Evolutionary conservation across 2,797 vertebrate species (phyloP).

Genomic region (Parotocinclus haroldoi): DNA sequence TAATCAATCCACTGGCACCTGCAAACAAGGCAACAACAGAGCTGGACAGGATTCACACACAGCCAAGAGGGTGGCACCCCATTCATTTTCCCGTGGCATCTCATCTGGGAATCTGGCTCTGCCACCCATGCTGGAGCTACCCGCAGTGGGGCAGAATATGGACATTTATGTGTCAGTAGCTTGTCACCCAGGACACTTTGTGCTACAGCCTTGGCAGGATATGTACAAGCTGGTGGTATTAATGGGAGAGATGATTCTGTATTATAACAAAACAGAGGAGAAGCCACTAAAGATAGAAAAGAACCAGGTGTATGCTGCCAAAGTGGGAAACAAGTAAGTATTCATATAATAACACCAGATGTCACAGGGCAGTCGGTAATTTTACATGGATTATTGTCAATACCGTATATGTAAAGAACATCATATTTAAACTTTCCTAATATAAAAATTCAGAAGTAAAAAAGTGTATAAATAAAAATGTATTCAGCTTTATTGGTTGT

Average conservation of each 20-base stretch:
- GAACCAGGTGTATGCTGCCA: constrained; percentile 90
- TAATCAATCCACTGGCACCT: background rate
- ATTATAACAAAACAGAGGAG: constrained; percentile 85
- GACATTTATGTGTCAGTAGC: constrained; percentile 92
- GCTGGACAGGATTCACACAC: constrained; percentile 42
- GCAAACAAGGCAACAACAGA: constrained; percentile 43
- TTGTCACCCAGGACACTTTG: constrained; percentile 95
- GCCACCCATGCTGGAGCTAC: constrained; percentile 79
- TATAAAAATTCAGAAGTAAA: too few relatives aligned
- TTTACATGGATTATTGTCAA: too few relatives aligned
- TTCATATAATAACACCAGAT: too few relatives aligned
- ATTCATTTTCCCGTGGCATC: constrained; percentile 49
- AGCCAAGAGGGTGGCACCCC: constrained; percentile 31
- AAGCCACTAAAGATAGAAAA: constrained; percentile 74
- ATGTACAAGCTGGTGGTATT: constrained; percentile 89
- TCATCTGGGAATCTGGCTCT: constrained; percentile 54
- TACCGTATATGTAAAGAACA: too few relatives aligned
- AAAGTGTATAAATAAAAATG: too few relatives aligned
- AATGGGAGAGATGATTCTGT: constrained; percentile 95
- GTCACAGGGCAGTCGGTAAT: too few relatives aligned
- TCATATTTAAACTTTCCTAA: too few relatives aligned
- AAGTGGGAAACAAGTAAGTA: constrained; percentile 88
- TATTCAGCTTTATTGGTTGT: too few relatives aligned
- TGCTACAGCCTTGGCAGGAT: constrained; percentile 94
- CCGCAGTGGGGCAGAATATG: constrained; percentile 81